These are phyloP conservation scores for Trididemnum clinides DNA, from an alignment of 23 tunicate genomes.

Conservation along the genomic window DNA sequence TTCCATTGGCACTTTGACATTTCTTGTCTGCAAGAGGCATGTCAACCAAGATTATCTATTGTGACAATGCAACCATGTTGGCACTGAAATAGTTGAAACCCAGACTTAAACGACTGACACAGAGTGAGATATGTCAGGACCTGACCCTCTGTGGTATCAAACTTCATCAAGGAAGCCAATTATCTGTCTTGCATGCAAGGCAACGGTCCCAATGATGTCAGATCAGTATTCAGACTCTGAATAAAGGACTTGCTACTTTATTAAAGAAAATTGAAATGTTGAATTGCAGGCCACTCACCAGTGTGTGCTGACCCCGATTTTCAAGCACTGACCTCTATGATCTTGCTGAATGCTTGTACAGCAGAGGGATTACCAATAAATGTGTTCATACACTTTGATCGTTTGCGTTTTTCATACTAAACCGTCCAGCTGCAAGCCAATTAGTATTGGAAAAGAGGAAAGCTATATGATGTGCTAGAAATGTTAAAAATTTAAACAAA, in stretches of 20 bases:
- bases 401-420: background rate
- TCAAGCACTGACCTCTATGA: conserved; percentile 12
- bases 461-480: too few relatives aligned
- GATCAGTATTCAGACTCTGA: background rate
- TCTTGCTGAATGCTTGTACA: conserved; percentile 3
- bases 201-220: background rate
- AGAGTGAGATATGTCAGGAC: background rate
- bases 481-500: too few relatives aligned
- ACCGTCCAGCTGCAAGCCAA: background rate
- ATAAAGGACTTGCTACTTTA: conserved; percentile 5
- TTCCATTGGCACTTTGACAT: conserved; percentile 19
- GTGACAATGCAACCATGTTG: conserved; percentile 19
- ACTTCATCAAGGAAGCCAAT: background rate
- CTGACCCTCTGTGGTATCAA: background rate
- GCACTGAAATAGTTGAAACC: background rate
- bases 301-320: conserved; percentile 27
- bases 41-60: background rate
- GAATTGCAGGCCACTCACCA: conserved; percentile 32
- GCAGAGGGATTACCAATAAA: conserved; percentile 30
- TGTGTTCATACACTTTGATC: conserved; percentile 24
- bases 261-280: conserved; percentile 8
- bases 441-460: conserved; percentile 25
- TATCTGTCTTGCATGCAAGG: background rate
- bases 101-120: background rate
- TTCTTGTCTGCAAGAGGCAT: conserved; percentile 6